phyloP scores from a whole-genome alignment of 2,797 vertebrate genomes.

The Pitangus sulphuratus region DNA sequence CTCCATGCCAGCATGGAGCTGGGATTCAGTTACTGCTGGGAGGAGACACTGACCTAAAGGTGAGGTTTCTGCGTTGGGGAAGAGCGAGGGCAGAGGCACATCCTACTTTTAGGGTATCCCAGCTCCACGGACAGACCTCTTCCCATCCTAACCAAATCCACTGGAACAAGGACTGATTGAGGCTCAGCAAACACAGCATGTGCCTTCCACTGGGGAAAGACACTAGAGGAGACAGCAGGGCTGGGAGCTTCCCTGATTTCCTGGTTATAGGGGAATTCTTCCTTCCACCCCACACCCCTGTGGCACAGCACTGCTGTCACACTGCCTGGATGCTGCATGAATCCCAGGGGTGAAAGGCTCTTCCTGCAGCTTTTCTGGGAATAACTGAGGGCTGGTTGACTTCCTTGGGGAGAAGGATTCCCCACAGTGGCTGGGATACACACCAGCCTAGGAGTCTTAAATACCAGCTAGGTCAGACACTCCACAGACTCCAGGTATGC shows the following conservation, averaged over 20 bases:
- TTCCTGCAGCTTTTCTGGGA: neutral
- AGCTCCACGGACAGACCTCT: rapidly evolving
- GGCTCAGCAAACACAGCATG: neutral
- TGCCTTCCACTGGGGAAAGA: neutral
- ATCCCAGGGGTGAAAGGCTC: neutral
- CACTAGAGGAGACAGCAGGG: neutral
- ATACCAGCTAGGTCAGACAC: neutral
- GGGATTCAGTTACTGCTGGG: neutral
- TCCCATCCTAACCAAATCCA: neutral
- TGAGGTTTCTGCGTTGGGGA: neutral
- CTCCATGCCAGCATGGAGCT: neutral
- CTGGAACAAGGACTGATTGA: neutral
- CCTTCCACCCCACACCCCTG: neutral
- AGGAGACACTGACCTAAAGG: neutral
- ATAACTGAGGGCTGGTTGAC: neutral
- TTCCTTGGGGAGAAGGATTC: neutral
- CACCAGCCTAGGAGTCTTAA: neutral
- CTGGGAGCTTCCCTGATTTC: neutral
- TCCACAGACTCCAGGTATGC: rapidly evolving
- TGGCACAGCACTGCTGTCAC: neutral
- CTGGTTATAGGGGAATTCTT: neutral
- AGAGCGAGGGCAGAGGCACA: neutral
- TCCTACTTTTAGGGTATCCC: neutral
- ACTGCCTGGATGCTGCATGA: neutral
- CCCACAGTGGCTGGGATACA: no score